Evolutionary conservation across 1,140 invertebrate species (phyloP), one percentile per base, ranked within the genome.

Genomic region (Dolichoris vasculosae): DNA sequence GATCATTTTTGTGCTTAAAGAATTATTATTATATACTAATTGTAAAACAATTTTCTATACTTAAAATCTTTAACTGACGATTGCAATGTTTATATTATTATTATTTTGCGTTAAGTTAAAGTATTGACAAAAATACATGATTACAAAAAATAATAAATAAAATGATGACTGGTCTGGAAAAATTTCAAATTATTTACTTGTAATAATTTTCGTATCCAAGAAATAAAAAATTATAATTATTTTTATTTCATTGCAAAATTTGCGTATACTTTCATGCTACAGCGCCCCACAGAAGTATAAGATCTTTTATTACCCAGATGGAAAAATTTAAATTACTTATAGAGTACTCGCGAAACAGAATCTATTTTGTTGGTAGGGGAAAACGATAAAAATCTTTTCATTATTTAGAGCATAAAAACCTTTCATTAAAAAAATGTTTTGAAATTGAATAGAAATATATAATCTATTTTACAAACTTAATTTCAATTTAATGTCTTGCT

Each of bases 261-360:
- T 59, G 15, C 40, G 8, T 43, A 69, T 67, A 84, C 73, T 59
- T 83, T 77, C 11, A 83, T 83, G 55, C 64, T 84, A 87, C 82
- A 59, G 26, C n/a, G 46, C 51, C 43, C 59, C 59, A 64, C 82
- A 84, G 77, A 38, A 32, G 67, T 81, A 80, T 85, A 84, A 88
- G 85, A 85, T 89, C 88, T 86, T 87, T 84, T 86, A 64, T 88
- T 86, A 86, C 69, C 30, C 64, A 82, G 26, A 86, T 88, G 85
- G 83, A 83, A 86, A 51, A 7, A 51, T 17, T 51, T 51, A 51
- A 51, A 17, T 51, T 51, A 17, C 2, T 2, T 17, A 9, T 13
- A 51, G 48, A 17, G 2, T 51, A 2, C 15, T 51, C 20, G 20
- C 20, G 20, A 13, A 2, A 17, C 15, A 13, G 48, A 13, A 51